These are phyloP conservation scores for Agrotis clavis DNA, from an alignment of 2,888 invertebrate species.

Conservation along the genomic window DNA sequence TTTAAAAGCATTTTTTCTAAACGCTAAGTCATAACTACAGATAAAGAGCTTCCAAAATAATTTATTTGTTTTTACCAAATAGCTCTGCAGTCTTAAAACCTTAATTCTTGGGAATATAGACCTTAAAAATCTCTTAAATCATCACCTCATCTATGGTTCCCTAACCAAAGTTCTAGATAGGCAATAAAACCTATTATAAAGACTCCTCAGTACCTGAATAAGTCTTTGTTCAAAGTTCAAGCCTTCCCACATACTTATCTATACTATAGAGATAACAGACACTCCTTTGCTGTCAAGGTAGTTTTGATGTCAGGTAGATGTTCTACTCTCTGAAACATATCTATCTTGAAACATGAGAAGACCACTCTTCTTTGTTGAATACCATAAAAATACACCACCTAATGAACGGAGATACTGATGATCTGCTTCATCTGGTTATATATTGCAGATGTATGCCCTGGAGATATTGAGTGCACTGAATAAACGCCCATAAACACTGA, in stretches of 20 bases:
- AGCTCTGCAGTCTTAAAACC: neutral
- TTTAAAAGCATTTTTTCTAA: neutral
- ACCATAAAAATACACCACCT: no score
- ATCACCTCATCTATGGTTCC: neutral
- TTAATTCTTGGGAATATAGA: neutral
- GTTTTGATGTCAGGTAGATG: neutral
- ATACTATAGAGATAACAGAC: conserved; percentile 31
- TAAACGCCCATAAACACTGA: no score
- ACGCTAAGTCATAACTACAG: neutral
- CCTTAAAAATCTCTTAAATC: neutral
- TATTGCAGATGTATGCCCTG: no score
- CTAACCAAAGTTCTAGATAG: neutral
- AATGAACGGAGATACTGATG: no score
- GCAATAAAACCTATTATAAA: neutral
- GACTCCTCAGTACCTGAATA: no score
- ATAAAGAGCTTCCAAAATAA: no score
- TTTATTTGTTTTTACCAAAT: no score
- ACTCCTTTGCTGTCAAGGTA: neutral
- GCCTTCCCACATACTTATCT: conserved; percentile 30
- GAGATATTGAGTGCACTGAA: no score
- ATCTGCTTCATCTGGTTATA: no score
- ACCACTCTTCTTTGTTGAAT: no score
- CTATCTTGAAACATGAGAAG: neutral
- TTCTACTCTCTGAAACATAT: neutral
- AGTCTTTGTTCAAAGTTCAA: conserved; percentile 37